Conservation (phyloP, 1,140 invertebrate genomes). For the Drosophila micromelanica region DNA sequence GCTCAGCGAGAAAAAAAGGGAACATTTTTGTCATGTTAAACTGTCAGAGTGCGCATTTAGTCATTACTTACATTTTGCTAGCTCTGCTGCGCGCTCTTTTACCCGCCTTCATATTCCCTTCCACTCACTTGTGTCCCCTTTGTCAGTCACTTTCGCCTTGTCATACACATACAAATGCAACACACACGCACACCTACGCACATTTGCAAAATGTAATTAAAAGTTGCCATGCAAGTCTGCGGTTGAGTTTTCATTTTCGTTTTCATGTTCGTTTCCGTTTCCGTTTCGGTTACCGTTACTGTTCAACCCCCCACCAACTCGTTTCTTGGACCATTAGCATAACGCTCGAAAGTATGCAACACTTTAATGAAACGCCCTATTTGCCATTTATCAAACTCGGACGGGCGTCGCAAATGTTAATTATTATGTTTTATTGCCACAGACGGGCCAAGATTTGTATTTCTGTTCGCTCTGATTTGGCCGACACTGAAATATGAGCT, state of each 20-base stretch:
- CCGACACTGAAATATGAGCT: slow-evolving; percentile 65
- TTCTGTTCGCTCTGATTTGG: slow-evolving; percentile 49
- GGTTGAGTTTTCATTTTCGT: slow-evolving; percentile 57
- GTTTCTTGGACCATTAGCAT: slow-evolving; percentile 57
- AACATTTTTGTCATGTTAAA: slow-evolving; percentile 82
- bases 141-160: slow-evolving; percentile 53
- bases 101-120: slow-evolving; percentile 13
- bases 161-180: slow-evolving; percentile 62
- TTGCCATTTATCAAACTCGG: slow-evolving; percentile 71
- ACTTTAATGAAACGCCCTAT: slow-evolving; percentile 63
- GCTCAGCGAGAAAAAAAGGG: slow-evolving; percentile 69
- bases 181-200: slow-evolving; percentile 39
- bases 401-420: slow-evolving; percentile 71
- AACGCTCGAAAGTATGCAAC: slow-evolving; percentile 72
- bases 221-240: slow-evolving; percentile 78
- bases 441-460: slow-evolving; percentile 26
- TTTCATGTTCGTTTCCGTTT: slow-evolving; percentile 38
- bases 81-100: slow-evolving; percentile 20
- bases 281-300: slow-evolving; percentile 14
- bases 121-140: neutral
- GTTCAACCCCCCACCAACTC: neutral
- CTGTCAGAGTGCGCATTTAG: slow-evolving; percentile 82
- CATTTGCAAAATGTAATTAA: slow-evolving; percentile 73
- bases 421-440: slow-evolving; percentile 77
- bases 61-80: slow-evolving; percentile 77